These are phyloP conservation scores for Tamias sibiricus DNA, from an alignment of 2,113 vertebrate genomes.

Conservation along the genomic window DNA sequence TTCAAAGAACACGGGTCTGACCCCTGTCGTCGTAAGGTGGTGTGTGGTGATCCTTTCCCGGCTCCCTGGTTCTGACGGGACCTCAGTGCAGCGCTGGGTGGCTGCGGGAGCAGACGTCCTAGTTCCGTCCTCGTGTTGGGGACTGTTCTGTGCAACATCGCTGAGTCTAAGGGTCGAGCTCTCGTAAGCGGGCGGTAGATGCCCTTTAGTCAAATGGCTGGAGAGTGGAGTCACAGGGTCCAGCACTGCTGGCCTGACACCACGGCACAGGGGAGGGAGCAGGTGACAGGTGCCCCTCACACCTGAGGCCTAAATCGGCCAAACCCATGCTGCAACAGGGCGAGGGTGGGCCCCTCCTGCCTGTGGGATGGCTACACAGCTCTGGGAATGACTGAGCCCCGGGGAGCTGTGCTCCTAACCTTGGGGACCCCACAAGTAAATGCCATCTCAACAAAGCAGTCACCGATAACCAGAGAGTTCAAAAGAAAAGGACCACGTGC, in stretches of 20 bases:
- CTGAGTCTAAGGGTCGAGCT: too few relatives aligned
- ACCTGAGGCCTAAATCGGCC: too few relatives aligned
- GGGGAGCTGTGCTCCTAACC: too few relatives aligned
- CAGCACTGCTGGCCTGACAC: too few relatives aligned
- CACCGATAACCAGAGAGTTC: background rate
- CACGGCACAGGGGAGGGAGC: background rate
- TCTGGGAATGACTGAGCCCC: background rate
- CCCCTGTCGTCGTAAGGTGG: background rate
- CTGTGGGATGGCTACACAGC: too few relatives aligned
- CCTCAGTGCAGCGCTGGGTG: rapidly evolving
- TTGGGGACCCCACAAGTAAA: background rate
- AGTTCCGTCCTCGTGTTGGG: background rate
- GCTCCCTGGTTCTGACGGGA: background rate
- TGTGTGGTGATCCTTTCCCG: background rate
- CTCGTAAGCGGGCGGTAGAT: rapidly evolving
- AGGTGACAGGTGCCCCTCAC: too few relatives aligned
- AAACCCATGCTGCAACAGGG: too few relatives aligned
- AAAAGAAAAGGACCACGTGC: background rate
- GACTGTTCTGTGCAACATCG: background rate
- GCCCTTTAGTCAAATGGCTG: background rate
- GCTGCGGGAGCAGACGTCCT: background rate
- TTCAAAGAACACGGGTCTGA: background rate
- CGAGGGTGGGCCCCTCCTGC: background rate
- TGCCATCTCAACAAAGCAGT: background rate
- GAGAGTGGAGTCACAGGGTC: background rate